Conservation (phyloP, 2,113 vertebrate species). For the Menura novaehollandiae region DNA sequence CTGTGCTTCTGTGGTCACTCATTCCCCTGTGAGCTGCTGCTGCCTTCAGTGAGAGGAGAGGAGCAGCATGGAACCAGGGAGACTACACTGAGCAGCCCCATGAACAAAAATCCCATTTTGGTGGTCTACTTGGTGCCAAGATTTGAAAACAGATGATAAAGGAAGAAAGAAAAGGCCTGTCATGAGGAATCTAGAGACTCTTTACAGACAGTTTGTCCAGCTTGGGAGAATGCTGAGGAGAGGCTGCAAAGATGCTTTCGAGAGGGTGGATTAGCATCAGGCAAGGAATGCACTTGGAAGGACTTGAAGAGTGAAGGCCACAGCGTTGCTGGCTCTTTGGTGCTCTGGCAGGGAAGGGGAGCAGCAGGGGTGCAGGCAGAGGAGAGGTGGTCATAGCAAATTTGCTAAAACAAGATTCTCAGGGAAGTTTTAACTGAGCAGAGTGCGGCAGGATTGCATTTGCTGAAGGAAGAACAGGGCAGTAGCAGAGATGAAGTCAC, state of each 20-base stretch:
- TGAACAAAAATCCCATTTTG: rapidly evolving
- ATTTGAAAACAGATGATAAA: neutral
- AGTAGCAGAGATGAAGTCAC: neutral
- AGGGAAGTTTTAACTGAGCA: neutral
- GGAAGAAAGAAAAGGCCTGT: neutral
- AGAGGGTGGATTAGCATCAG: neutral
- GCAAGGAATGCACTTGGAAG: neutral
- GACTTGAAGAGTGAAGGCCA: neutral
- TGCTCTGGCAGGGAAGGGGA: neutral
- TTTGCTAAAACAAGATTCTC: neutral
- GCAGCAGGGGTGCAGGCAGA: neutral
- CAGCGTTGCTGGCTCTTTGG: neutral
- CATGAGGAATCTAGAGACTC: neutral
- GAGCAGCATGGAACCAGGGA: no score
- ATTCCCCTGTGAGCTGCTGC: neutral
- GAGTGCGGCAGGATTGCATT: neutral
- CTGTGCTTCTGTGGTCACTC: neutral
- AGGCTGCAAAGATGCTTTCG: neutral
- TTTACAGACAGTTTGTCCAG: neutral
- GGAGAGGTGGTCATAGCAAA: neutral
- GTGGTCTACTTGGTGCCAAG: neutral
- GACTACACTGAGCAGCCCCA: neutral
- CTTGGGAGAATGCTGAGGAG: neutral
- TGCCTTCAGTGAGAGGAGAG: neutral
- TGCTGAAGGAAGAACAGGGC: neutral